Evolutionary conservation across 2,113 vertebrate species (phyloP).

Genomic region (Chloropsis hardwickii): DNA sequence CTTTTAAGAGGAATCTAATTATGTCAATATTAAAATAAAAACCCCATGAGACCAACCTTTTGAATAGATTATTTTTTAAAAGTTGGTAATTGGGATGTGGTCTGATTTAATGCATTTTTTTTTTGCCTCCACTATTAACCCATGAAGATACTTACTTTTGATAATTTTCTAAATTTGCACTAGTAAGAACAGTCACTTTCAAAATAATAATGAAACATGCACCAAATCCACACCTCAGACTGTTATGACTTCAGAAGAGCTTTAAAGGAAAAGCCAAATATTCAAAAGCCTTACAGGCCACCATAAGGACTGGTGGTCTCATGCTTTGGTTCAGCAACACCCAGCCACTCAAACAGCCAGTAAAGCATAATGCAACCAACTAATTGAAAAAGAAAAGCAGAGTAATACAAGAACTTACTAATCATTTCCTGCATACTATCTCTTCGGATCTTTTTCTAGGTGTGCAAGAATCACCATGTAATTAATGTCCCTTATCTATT

Average conservation of each 20-base stretch:
- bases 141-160: not conserved
- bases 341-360: not conserved
- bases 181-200: not conserved
- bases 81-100: not conserved
- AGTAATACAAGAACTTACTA: not conserved
- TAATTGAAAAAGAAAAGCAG: not conserved
- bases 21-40: conserved; percentile 4
- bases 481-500: conserved; percentile 15
- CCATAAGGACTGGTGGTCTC: not conserved
- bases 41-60: not conserved
- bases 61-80: not conserved
- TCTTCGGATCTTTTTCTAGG: not conserved
- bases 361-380: not conserved
- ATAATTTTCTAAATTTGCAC: not conserved
- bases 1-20: conserved; percentile 19
- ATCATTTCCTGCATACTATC: not conserved
- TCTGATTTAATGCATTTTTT: not conserved
- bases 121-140: not conserved
- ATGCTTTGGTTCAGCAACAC: not conserved
- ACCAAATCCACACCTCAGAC: not conserved
- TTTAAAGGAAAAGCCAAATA: not conserved
- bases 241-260: not conserved
- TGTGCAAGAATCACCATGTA: not conserved
- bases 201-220: not conserved
- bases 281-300: not conserved